Evolutionary conservation across 2,113 vertebrate species (phyloP).

Genomic region (Misgurnus mizolepis): DNA sequence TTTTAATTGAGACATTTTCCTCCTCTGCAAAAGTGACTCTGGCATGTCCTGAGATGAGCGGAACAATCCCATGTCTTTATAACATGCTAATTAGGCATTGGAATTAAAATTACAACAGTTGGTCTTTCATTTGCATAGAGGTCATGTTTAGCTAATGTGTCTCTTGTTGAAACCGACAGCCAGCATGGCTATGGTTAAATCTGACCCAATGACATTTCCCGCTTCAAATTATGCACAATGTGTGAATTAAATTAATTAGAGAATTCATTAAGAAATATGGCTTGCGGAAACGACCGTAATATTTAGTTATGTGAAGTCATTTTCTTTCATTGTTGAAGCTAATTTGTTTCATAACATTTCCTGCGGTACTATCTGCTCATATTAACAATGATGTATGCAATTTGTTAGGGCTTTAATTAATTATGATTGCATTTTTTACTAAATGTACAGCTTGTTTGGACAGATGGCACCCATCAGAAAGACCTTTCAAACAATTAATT

Average conservation of each 20-base stretch:
- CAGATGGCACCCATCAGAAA: constrained; percentile 92
- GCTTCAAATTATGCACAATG: constrained; percentile 89
- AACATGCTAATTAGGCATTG: constrained; percentile 64
- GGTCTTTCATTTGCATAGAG: constrained; percentile 80
- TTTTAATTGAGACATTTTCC: constrained; percentile 53
- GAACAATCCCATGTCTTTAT: constrained; percentile 68
- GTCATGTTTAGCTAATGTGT: constrained; percentile 84
- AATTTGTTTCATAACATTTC: constrained; percentile 91
- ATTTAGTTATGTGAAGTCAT: constrained; percentile 85
- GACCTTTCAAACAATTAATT: constrained; percentile 83
- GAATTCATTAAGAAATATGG: constrained; percentile 89
- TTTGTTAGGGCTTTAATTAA: constrained; percentile 97
- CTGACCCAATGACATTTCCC: constrained; percentile 86
- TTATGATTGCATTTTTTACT: constrained; percentile 85
- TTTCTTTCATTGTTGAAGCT: constrained; percentile 90
- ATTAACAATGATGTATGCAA: constrained; percentile 86
- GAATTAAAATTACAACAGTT: constrained; percentile 75
- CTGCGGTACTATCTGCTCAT: constrained; percentile 80
- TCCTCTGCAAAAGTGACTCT: constrained; percentile 57
- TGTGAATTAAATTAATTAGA: constrained; percentile 92
- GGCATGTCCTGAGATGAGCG: constrained; percentile 62
- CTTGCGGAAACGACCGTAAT: constrained; percentile 80
- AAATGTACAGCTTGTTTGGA: constrained; percentile 83
- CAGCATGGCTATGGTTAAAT: constrained; percentile 80
- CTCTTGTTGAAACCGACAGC: constrained; percentile 83